Base-by-base conservation (phyloP, 2,888 invertebrate species). In the Maniola hyperantus region DNA sequence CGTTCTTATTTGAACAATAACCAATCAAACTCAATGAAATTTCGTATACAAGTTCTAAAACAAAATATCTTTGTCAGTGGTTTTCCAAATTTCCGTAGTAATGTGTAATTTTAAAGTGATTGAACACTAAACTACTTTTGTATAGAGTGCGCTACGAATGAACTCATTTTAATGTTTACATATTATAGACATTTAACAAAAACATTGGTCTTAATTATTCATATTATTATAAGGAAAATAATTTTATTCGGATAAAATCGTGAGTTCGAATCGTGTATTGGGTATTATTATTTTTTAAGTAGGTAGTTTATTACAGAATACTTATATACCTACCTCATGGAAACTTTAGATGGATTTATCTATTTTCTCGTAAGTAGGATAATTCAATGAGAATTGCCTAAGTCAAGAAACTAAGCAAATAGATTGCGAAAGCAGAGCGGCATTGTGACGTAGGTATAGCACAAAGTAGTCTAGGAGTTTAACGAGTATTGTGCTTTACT, bases 391-490 rank as follows among this genome's bases (percentile, higher is more conserved):
- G 13, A 42, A 57, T 57, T 57, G 42, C 0, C 6, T 20, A 57
- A 39, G 42, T 42, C 39, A 57, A 42, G 11, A 42, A 39, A 42
- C 20, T 57, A 13, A 42, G 57, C 18, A 42, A 57, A 57, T 57
- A 57, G 20, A 20, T 42, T 57, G 57, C 39, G 42, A 57, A 55
- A 53, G 54, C 15, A n/a, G 15, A 36, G 15, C 34, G 54, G 54
- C n/a, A 34, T 36, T 54, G 54, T 15, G 54, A 54, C n/a, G 34
- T 54, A 34, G n/a, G 4, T 34, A n/a, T 54, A 20, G 11, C 18
- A 5, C 36, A 6, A 15, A 36, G 10, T 8, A 53, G 13, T 50
- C 15, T 15, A 6, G 15, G 46, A 48, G 15, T 1, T 15, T n/a
- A 46, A 46, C 7, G 15, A 8, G 7, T n/a, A 15, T 46, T 46